Evolutionary conservation across 2,797 vertebrate species (phyloP), one percentile per base, ranked within the genome.

Genomic region (Chaetodon trifasciatus): DNA sequence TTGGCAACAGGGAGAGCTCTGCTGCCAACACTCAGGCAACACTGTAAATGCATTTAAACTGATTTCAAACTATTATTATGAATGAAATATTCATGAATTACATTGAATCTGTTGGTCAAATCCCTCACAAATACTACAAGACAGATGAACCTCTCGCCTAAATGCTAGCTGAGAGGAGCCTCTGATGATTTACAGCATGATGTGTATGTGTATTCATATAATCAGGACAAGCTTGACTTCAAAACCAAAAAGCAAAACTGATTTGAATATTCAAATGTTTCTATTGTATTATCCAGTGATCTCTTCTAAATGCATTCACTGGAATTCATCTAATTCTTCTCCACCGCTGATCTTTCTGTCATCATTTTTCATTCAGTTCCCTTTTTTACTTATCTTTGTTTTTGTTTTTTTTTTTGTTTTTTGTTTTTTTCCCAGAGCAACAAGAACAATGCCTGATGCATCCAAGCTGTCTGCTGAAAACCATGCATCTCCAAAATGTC

Each of bases 151-250:
- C 28, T 74, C 5, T 47, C n/a, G 21, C 8, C 47, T 61, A 19
- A 61, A 49, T n/a, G 55, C 11, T 70, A 42, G 10, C 9, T 35
- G 24, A 9, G 56, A 46, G 15, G 32, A 4, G 5, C 44, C 32
- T 60, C 39, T 37, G 52, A 65, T 16, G 6, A 42, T 24, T 4
- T n/a, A 15, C 12, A 50, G 50, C 35, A 11, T 16, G 62, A 47
- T 39, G 42, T 52, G 47, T 52, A 74, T 62, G 53, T 12, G 47
- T 65, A 61, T 69, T 65, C 37, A 79, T 70, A 8, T 39, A 65
- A 17, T 73, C 46, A 65, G 44, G 47, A 64, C 55, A 66, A 63
- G 53, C 50, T 12, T 4, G 56, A 62, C 42, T 32, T 69, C 60
- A 42, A 0, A 35, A 42, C 44, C 16, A 72, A 70, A 57, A 37